Percentiles rank a stretch among this genome's conserved stretches.
Evolutionary conservation across 2,888 invertebrate genomes (phyloP).

Genomic region (Ischnus inquisitorius): DNA sequence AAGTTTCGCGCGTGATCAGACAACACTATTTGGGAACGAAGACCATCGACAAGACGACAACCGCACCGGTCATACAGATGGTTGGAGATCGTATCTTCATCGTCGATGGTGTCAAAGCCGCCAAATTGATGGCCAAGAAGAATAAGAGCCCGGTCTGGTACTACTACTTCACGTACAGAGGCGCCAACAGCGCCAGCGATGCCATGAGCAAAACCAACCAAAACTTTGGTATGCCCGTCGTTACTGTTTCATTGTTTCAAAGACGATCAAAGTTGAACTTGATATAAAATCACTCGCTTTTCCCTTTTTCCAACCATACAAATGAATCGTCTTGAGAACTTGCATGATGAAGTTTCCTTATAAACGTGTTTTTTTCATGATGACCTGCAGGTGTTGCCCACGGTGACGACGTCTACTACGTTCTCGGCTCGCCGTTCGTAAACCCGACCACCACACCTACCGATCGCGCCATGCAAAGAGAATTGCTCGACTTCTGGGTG

Average conservation of each 20-base stretch:
- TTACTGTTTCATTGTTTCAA: no score
- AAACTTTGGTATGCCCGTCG: slow-evolving; percentile 87
- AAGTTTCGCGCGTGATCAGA: slow-evolving; percentile 87
- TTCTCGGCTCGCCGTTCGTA: slow-evolving; percentile 84
- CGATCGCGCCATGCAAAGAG: slow-evolving; percentile 87
- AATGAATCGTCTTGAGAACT: background rate
- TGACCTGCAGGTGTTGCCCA: slow-evolving; percentile 88
- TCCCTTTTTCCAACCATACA: background rate
- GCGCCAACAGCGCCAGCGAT: slow-evolving; percentile 87
- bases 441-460: slow-evolving; percentile 83
- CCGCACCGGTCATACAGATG: slow-evolving; percentile 85
- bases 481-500: slow-evolving; percentile 87
- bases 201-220: slow-evolving; percentile 86
- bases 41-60: slow-evolving; percentile 84
- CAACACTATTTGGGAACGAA: slow-evolving; percentile 87
- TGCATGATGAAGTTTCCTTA: background rate
- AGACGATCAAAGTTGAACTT: no score
- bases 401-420: slow-evolving; percentile 87
- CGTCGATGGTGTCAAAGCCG: slow-evolving; percentile 88
- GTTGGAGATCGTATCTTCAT: slow-evolving; percentile 89
- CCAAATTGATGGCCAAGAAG: slow-evolving; percentile 87
- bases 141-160: slow-evolving; percentile 88
- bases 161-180: slow-evolving; percentile 89
- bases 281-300: no score
- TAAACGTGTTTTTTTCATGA: background rate